Conservation (phyloP, 2,797 vertebrate genomes). For the Manis pentadactyla region DNA sequence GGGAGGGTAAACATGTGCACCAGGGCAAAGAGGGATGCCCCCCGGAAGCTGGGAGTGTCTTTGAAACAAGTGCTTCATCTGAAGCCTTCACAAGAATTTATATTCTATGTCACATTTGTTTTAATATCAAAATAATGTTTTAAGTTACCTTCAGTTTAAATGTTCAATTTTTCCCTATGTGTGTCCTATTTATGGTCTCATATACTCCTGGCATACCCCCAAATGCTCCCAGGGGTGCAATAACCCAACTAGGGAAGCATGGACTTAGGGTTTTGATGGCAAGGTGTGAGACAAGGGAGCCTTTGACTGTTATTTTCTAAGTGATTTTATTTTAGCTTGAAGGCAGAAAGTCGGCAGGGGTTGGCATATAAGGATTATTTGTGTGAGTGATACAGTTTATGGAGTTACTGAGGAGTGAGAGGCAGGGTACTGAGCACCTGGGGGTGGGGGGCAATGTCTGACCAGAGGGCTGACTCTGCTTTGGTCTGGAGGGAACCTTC, state of each 20-base stretch:
- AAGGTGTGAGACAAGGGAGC: neutral
- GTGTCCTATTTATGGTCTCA: neutral
- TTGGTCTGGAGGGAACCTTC: neutral
- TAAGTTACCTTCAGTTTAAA: neutral
- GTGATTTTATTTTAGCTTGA: slow-evolving; percentile 32
- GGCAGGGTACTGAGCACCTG: neutral
- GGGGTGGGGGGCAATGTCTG: neutral
- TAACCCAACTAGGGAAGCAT: neutral
- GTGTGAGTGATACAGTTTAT: neutral
- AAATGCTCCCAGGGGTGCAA: no score
- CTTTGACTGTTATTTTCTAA: neutral
- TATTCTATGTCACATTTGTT: neutral
- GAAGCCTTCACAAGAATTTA: neutral
- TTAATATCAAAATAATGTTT: neutral
- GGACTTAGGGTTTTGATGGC: neutral
- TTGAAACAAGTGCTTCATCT: neutral
- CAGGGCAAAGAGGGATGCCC: neutral
- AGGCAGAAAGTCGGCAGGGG: neutral
- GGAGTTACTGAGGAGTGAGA: neutral
- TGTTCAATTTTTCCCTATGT: neutral
- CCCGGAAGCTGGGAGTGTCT: neutral
- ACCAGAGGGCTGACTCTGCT: neutral
- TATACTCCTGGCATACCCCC: neutral
- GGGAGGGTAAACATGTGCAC: neutral
- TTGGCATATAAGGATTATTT: neutral